Base-by-base conservation (phyloP, 2,888 invertebrate genomes). In the Tenthredo amoena region DNA sequence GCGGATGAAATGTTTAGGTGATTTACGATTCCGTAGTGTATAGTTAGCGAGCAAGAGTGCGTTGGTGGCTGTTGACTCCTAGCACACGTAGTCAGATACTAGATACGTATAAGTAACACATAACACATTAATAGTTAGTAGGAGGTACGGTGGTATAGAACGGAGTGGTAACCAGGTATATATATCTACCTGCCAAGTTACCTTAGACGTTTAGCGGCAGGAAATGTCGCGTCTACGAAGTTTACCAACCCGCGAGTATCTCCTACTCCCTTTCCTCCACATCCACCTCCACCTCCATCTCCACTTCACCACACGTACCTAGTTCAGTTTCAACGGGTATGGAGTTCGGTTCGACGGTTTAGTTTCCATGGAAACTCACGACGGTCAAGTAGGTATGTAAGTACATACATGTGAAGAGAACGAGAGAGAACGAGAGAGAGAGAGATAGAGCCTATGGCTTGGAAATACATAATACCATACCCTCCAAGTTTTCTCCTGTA, bases 171-270 rank as follows among this genome's bases (percentile, higher is more conserved):
- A 31, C 10, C 68, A 18, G 68, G 68, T 68, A 68, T 68, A 68
- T 68, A 34, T 34, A 15, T 26, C 18, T 18, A 34, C 68, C 68
- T 68, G 68, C 68, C 68, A 68, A 68, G 68, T 68, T 50, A 81
- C 81, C 81, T 62, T 62, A 83, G 83, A 83, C 87, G 87, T 86
- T 87, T 84, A 87, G 86, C 87, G 88, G 88, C 90, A 92, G 91
- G 91, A 92, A 92, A 90, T 89, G 90, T 90, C 90, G 90, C 89
- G 89, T 91, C 91, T 91, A 89, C 89, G 87, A 91, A 91, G 91
- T 92, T 92, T 91, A 89, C 87, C 87, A 47, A 58, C 62, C 40
- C 81, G 72, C 72, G 9, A 43, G 21, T 21, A 71, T 31, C 71
- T 71, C 71, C n/a, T 9, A 26, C 34, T 37, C 79, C 26, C 5